Base-by-base conservation (phyloP, 2,888 invertebrate species). In the Xylota sylvarum region DNA sequence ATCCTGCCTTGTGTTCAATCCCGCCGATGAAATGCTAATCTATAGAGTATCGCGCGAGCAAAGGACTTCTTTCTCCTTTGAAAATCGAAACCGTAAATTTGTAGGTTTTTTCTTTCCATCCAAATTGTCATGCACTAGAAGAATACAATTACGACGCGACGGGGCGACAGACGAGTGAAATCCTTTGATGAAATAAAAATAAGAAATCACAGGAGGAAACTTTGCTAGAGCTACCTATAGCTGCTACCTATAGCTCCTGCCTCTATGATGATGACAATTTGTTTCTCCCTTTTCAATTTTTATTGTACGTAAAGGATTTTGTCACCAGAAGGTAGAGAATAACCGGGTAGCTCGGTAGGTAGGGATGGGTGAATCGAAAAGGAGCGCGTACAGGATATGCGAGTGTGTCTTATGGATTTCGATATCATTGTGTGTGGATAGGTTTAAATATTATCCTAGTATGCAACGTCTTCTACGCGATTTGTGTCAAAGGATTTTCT, bases 51-150 rank as follows among this genome's bases (percentile, higher is more conserved):
- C 40, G 65, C 76, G 81, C 81, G 55, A 80, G 65, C 60, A 23
- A 14, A 30, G 67, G 58, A 76, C 67, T 62, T 35, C 5, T 32
- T 64, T 56, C 23, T 62, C 70, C 80, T 86, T 86, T 86, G 86
- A 86, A 86, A 86, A 69, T 77, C 82, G 86, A 86, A 82, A 86
- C 86, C 82, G 77, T 86, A 82, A 40, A 86, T 86, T 86, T 86
- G 67, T 73, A 58, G 77, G 67, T 70, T 76, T 56, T 35, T 64
- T 74, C 27, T 76, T 48, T 35, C 76, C 62, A 77, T 62, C 65
- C 65, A 82, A 77, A 76, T 76, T 80, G 72, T 62, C 56, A 69
- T 46, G 48, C n/a, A 69, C 17, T 64, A 40, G n/a, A 50, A 55
- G 12, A 27, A 40, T 30, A 43, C 14, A 43, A 12, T n/a, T 14